Evolutionary conservation across 2,113 vertebrate species (phyloP), one percentile per base, ranked within the genome.

Genomic region (Heptranchias perlo): DNA sequence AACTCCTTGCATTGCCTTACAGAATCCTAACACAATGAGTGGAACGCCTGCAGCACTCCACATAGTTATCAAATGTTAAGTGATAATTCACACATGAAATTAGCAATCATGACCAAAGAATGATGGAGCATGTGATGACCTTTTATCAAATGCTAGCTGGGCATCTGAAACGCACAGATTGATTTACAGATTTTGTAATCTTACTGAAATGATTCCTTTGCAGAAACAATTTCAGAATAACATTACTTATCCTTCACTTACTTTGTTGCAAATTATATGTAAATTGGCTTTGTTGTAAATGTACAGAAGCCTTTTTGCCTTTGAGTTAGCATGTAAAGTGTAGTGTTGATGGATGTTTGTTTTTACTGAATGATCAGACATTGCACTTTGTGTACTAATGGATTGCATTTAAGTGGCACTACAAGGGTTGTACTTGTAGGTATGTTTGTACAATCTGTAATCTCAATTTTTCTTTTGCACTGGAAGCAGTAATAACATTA

Each of bases 381-480:
- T 95, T 95, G 94, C 92, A 94, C 47, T 73, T 25, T 95, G 47
- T 95, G 23, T 52, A 31, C 11, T 31, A 69, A 95, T 69, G 44
- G 94, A 13, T 69, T 69, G 65, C 65, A 73, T 69, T 95, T 69
- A 95, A 95, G 44, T 95, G n/a, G 25, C 5, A 95, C 94, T 16
- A 95, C 94, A 95, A 73, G 65, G 47, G 39, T 23, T 67, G 39
- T 47, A 95, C 93, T 31, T 69, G 44, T 95, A 11, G 23, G 18
- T 95, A 7, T 18, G 16, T 62, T 92, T 92, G 87, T 92, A 58
- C 31, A 61, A 92, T 92, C 61, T 95, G 65, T 69, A 73, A 67
- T 95, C 44, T 95, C 94, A 95, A 28, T 16, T 95, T 95, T 69
- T 69, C 44, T 10, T 95, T 95, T 69, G 62, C 92, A 94, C 49